A percentile compares a stretch with the other conserved stretches of the same genome.
These are phyloP conservation scores for Sylvilagus bachmani DNA, from an alignment of 2,113 vertebrate species.

Conservation along the genomic window DNA sequence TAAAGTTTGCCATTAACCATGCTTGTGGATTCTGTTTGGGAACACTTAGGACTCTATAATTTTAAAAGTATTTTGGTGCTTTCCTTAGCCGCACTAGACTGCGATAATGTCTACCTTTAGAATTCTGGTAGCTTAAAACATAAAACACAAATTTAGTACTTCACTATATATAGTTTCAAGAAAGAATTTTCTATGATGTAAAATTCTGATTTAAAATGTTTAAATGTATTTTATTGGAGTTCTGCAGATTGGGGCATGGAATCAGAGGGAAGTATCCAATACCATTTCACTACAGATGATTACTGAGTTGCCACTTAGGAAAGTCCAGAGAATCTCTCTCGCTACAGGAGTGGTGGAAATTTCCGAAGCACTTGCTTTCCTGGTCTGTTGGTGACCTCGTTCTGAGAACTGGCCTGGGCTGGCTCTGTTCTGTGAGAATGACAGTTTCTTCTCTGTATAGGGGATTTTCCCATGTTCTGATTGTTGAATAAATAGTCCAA, in stretches of 20 bases:
- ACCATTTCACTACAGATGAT: not conserved
- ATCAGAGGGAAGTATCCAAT: not conserved
- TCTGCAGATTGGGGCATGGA: not conserved
- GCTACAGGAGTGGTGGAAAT: too few relatives aligned
- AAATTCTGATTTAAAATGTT: constrained; percentile 37
- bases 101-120: not conserved
- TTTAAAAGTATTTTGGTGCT: not conserved
- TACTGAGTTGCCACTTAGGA: not conserved
- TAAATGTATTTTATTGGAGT: constrained; percentile 2
- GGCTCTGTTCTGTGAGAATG: not conserved
- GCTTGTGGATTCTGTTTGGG: not conserved
- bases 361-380: not conserved
- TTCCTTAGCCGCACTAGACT: not conserved
- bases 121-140: not conserved
- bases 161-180: not conserved
- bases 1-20: not conserved
- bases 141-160: not conserved
- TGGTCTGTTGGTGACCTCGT: not conserved
- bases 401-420: not conserved
- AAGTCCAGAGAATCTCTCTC: not conserved
- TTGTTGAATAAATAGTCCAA: not conserved
- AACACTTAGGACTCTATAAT: not conserved
- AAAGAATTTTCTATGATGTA: constrained; percentile 16
- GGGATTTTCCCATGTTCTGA: not conserved
- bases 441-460: not conserved